Evolutionary conservation across 23 tunicate species (phyloP).

Genomic region (Ascidia mentula): DNA sequence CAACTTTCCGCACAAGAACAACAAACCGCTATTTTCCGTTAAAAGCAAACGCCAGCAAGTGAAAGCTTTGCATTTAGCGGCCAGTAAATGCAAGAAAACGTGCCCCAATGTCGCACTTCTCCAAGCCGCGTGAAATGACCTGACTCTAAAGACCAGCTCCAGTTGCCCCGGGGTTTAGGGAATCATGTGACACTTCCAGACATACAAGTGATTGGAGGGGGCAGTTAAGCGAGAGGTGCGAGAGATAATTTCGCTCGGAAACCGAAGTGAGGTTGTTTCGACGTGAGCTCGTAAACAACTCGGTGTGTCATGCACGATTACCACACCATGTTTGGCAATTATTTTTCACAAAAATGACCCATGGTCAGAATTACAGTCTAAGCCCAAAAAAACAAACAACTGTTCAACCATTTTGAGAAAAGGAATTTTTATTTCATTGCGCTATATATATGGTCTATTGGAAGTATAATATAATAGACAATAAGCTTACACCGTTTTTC

Average conservation of each 20-base stretch:
- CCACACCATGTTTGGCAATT: background rate
- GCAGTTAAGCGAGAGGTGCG: background rate
- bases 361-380: too few species aligned
- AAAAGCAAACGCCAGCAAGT: too few species aligned
- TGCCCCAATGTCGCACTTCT: background rate
- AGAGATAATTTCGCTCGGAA: slow-evolving; percentile 1
- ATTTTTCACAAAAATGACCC: too few species aligned
- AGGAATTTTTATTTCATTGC: too few species aligned
- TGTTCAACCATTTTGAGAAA: too few species aligned
- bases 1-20: too few species aligned
- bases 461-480: too few species aligned
- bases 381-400: too few species aligned
- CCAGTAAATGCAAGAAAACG: background rate
- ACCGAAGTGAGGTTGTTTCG: slow-evolving; percentile 3
- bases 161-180: background rate
- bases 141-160: background rate
- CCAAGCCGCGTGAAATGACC: background rate
- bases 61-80: too few species aligned
- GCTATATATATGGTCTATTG: too few species aligned
- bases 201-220: background rate
- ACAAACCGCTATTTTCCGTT: too few species aligned
- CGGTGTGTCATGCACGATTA: background rate
- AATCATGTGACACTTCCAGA: background rate
- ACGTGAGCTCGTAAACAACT: background rate
- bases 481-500: too few species aligned